phyloP scores from a whole-genome alignment of 2,888 invertebrate species.

The Argynnis bischoffii region DNA sequence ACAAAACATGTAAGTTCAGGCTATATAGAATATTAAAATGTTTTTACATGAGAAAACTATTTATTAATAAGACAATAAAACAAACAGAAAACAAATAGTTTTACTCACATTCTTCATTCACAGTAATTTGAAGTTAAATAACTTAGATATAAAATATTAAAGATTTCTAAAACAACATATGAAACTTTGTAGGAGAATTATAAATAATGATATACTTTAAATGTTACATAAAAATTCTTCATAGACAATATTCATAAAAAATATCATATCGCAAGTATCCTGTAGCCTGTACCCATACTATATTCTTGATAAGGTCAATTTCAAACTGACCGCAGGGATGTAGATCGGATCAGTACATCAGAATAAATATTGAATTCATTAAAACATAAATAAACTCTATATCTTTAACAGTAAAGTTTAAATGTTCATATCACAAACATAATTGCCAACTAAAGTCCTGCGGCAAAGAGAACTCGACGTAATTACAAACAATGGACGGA shows the following conservation, averaged over 20 bases:
- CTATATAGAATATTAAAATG: too few species aligned
- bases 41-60: too few species aligned
- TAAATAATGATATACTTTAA: too few species aligned
- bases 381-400: slow-evolving; percentile 16
- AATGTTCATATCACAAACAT: slow-evolving; percentile 6
- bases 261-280: neutral
- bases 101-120: too few species aligned
- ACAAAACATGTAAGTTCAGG: too few species aligned
- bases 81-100: too few species aligned
- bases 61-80: too few species aligned
- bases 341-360: slow-evolving; percentile 19
- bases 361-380: slow-evolving; percentile 2
- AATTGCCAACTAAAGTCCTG: slow-evolving; percentile 23
- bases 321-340: slow-evolving; percentile 22
- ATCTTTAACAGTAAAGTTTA: neutral
- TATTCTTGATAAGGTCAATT: slow-evolving; percentile 24
- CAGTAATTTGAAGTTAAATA: too few species aligned
- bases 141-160: too few species aligned
- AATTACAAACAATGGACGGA: slow-evolving; percentile 24
- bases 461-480: slow-evolving; percentile 24
- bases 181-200: too few species aligned
- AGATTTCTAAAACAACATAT: too few species aligned
- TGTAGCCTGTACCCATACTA: slow-evolving; percentile 7
- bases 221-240: too few species aligned
- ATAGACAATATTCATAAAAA: neutral